These are phyloP conservation scores for Coecobrya sp. DNA, from an alignment of 2,888 invertebrate species.

Conservation along the genomic window DNA sequence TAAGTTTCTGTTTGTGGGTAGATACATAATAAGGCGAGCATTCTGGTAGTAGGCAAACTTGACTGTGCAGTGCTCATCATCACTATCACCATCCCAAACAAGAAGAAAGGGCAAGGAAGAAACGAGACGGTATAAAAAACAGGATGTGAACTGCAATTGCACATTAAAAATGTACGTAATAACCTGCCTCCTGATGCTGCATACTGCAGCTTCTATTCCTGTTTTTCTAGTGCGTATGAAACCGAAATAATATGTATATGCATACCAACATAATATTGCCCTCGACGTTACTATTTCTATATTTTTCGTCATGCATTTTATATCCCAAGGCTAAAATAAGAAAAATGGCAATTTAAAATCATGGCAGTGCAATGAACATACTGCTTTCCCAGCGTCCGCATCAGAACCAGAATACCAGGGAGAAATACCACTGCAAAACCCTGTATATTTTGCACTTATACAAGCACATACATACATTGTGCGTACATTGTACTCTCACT, in stretches of 20 bases:
- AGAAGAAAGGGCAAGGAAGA: conserved; percentile 39
- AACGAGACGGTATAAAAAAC: conserved; percentile 48
- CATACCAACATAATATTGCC: conserved; percentile 23
- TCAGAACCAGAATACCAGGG: not conserved
- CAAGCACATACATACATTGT: not conserved
- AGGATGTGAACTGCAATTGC: conserved; percentile 79
- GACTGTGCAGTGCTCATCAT: not conserved
- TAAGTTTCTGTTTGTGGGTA: conserved; percentile 12
- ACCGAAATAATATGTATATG: not conserved
- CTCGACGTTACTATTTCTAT: not conserved
- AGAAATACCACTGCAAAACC: conserved; percentile 2
- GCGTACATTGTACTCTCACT: not conserved
- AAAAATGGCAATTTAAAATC: conserved; percentile 46
- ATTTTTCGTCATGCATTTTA: conserved; percentile 44
- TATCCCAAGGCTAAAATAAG: conserved; percentile 53
- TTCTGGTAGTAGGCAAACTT: not conserved
- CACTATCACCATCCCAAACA: conserved; percentile 22
- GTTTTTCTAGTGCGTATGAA: conserved; percentile 24
- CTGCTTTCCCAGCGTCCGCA: not conserved
- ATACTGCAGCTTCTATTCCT: conserved; percentile 27
- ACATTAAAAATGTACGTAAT: conserved; percentile 78
- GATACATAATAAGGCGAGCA: not conserved
- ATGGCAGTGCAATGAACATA: conserved; percentile 48
- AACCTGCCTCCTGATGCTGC: conserved; percentile 57
- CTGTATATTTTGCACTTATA: not conserved